Percentiles rank a stretch among this genome's conserved stretches.
phyloP scores from a whole-genome alignment of 2,888 invertebrate species.

The Eudemis profundana region DNA sequence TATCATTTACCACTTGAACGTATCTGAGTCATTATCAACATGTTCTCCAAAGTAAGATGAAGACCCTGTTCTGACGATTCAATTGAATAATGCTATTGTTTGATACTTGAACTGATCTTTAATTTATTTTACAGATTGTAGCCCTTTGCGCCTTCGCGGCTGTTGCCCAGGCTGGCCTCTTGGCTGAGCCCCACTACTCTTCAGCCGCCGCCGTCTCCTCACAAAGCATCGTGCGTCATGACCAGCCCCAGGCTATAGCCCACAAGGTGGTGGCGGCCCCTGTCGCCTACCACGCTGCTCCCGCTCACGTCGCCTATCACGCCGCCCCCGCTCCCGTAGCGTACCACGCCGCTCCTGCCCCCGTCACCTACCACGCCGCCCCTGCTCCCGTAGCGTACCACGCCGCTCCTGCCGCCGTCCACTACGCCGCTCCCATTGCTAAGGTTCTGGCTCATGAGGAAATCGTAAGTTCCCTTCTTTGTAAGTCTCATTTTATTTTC shows the following conservation, averaged over 20 bases:
- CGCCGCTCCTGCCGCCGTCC: constrained; percentile 47
- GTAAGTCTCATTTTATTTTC: too few relatives aligned
- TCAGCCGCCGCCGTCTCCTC: constrained; percentile 50
- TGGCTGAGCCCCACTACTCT: constrained; percentile 53
- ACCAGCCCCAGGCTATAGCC: constrained; percentile 53
- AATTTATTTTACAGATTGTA: constrained; percentile 57
- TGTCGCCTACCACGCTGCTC: constrained; percentile 51
- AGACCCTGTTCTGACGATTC: background rate
- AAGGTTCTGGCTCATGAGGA: constrained; percentile 33
- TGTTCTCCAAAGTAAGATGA: constrained; percentile 46
- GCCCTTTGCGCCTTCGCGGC: constrained; percentile 39
- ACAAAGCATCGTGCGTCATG: constrained; percentile 52
- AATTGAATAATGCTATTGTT: too few relatives aligned
- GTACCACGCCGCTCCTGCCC: constrained; percentile 34
- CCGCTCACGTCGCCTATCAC: constrained; percentile 40
- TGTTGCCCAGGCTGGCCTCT: constrained; percentile 41
- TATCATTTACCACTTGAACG: constrained; percentile 41
- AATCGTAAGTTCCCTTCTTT: background rate
- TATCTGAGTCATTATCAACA: constrained; percentile 30
- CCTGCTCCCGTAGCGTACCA: constrained; percentile 49
- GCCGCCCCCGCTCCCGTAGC: constrained; percentile 53
- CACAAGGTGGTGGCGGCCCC: constrained; percentile 47
- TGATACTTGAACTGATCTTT: too few relatives aligned
- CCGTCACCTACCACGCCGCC: background rate
- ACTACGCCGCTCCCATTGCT: constrained; percentile 51